These are phyloP conservation scores for Lophochroa leadbeateri DNA, from an alignment of 2,113 vertebrate genomes.

Conservation along the genomic window DNA sequence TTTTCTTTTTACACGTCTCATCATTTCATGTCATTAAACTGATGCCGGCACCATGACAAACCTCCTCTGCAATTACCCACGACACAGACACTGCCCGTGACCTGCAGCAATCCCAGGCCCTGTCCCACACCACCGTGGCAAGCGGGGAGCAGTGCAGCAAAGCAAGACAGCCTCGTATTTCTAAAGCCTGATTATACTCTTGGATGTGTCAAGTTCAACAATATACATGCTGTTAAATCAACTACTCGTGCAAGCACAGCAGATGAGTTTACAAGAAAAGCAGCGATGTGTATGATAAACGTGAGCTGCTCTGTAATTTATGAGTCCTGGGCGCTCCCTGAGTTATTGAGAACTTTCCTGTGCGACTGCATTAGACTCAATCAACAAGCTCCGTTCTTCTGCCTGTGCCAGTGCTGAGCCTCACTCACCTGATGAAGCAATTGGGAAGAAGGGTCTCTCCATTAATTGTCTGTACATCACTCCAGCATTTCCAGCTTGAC, in stretches of 20 bases:
- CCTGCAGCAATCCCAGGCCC: neutral
- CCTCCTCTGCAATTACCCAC: neutral
- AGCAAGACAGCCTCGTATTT: neutral
- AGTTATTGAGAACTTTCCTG: neutral
- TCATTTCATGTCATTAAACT: neutral
- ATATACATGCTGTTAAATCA: conserved; percentile 65
- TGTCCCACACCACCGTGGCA: neutral
- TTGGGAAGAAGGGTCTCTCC: neutral
- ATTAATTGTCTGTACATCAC: rapidly evolving
- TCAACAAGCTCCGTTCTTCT: neutral
- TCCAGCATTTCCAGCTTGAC: neutral
- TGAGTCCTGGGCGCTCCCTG: neutral
- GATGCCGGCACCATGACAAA: neutral
- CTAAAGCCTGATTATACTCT: conserved; percentile 47
- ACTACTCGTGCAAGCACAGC: conserved; percentile 56
- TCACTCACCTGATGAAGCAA: neutral
- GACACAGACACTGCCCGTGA: neutral
- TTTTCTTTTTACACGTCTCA: neutral
- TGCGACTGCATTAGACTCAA: rapidly evolving
- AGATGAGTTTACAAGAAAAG: conserved; percentile 68
- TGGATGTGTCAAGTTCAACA: conserved; percentile 61
- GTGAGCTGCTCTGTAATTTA: conserved; percentile 57
- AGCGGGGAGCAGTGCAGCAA: neutral
- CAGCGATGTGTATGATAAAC: conserved; percentile 57
- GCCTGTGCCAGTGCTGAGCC: neutral